Conservation (phyloP, 1,140 invertebrate genomes). For the Pentalonia nigronervosa region DNA sequence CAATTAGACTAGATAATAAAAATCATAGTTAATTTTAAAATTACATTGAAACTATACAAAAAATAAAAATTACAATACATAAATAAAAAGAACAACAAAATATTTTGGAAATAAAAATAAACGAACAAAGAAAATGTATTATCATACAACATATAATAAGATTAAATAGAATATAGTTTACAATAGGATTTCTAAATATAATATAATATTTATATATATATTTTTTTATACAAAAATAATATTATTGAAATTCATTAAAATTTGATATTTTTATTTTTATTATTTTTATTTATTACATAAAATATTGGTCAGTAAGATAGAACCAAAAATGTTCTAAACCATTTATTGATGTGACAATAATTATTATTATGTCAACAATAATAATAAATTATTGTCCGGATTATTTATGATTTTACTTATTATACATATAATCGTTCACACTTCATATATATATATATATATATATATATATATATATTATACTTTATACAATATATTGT, state of each 20-base stretch:
- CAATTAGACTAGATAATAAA: neutral
- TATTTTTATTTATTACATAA: constrained; percentile 12
- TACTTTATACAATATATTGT: neutral
- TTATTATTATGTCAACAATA: neutral
- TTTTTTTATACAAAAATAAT: constrained; percentile 48
- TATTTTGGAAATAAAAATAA: neutral
- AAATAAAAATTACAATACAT: neutral
- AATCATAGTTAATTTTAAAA: neutral
- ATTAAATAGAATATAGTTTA: constrained; percentile 30
- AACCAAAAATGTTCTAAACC: neutral
- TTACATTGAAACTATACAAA: neutral
- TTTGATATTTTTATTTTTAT: neutral
- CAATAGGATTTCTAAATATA: constrained; percentile 24
- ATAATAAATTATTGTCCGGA: constrained; percentile 16
- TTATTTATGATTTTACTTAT: neutral
- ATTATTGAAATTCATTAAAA: neutral
- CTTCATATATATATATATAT: neutral
- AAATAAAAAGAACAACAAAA: neutral
- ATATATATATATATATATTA: no score
- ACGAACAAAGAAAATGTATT: neutral
- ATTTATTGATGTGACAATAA: neutral
- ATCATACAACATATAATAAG: neutral
- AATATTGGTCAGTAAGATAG: neutral
- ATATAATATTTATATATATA: neutral
- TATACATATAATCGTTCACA: neutral